Conservation (phyloP, 2,113 vertebrate genomes). For the Setophaga kirtlandii region DNA sequence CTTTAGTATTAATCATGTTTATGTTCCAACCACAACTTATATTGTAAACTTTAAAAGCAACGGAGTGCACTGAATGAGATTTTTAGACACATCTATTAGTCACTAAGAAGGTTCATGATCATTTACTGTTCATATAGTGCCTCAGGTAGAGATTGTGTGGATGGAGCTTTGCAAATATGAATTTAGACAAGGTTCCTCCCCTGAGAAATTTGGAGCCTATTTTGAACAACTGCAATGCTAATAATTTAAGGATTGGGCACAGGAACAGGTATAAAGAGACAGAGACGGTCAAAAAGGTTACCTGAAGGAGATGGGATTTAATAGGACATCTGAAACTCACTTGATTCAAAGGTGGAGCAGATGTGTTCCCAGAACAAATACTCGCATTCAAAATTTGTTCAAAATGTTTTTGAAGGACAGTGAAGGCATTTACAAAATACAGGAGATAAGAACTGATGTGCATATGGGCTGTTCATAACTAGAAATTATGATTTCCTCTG, state of each 20-base stretch:
- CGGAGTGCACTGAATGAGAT: background rate
- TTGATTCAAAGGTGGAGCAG: background rate
- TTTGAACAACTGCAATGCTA: background rate
- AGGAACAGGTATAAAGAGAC: background rate
- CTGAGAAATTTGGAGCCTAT: background rate
- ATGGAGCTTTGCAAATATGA: background rate
- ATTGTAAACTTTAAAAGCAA: background rate
- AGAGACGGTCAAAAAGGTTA: background rate
- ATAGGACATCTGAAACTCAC: background rate
- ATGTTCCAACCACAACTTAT: background rate
- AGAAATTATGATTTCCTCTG: rapidly evolving
- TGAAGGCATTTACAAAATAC: background rate
- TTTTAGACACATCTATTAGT: background rate
- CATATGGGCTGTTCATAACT: background rate
- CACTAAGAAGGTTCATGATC: background rate
- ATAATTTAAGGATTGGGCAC: conserved; percentile 32
- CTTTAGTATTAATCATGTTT: background rate
- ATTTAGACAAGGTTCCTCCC: background rate
- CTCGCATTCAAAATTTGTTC: background rate
- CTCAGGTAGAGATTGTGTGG: background rate
- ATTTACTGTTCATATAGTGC: background rate
- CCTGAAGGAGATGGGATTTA: background rate
- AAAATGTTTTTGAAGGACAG: background rate
- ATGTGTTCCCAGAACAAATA: background rate
- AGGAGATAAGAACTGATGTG: background rate